These are phyloP conservation scores for Hyperoplus lanceolatus DNA, from an alignment of 2,797 vertebrate genomes.

Conservation along the genomic window DNA sequence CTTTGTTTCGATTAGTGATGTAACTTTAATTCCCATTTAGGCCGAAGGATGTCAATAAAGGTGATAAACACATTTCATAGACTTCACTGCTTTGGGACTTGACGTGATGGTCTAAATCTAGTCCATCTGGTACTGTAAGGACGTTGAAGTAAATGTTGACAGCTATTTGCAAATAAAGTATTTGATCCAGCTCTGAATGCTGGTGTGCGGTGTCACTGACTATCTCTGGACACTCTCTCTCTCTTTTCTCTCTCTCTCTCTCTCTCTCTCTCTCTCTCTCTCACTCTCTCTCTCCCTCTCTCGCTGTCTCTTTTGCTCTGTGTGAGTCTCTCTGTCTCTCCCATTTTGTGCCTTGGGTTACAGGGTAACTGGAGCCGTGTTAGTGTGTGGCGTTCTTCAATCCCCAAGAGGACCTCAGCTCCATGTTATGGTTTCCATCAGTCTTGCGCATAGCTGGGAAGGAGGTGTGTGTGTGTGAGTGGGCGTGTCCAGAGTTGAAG, in stretches of 20 bases:
- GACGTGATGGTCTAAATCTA: conserved; percentile 43
- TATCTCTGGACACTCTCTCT: conserved; percentile 36
- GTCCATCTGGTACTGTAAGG: conserved; percentile 56
- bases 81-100: conserved; percentile 37
- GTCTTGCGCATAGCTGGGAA: conserved; percentile 68
- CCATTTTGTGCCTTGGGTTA: conserved; percentile 76
- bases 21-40: conserved; percentile 25
- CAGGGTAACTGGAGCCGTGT: conserved; percentile 81
- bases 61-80: conserved; percentile 45
- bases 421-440: conserved; percentile 86
- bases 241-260: conserved; percentile 37
- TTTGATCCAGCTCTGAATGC: conserved; percentile 46
- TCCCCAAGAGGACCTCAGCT: conserved; percentile 75
- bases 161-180: conserved; percentile 70
- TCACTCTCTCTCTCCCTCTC: conserved; percentile 27
- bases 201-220: conserved; percentile 61
- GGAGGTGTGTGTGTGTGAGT: conserved; percentile 29
- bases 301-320: conserved; percentile 49
- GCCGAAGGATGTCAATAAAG: conserved; percentile 36
- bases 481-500: conserved; percentile 37
- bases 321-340: conserved; percentile 60
- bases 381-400: conserved; percentile 81
- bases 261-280: conserved; percentile 36
- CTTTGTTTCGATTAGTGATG: conserved; percentile 27
- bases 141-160: conserved; percentile 62